A percentile compares a stretch with the other conserved stretches of the same genome.
Conservation (phyloP, 2,797 vertebrate genomes). For the Lacerta bilineata region DNA sequence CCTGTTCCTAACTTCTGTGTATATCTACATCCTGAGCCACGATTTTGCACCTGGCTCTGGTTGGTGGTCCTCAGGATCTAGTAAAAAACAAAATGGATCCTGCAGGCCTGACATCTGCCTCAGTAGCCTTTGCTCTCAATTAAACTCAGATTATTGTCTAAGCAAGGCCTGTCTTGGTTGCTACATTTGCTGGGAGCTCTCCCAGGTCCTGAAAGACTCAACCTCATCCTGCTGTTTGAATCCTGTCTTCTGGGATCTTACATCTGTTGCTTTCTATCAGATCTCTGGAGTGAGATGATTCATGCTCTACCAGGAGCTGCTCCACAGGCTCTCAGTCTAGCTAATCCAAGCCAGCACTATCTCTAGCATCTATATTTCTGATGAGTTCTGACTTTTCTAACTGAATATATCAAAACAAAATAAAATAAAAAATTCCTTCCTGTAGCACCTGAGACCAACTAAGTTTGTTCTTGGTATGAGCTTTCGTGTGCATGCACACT, state of each 20-base stretch:
- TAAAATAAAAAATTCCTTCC: no score
- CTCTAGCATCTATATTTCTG: neutral
- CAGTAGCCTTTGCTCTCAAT: neutral
- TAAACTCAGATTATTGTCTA: neutral
- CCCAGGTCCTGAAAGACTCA: constrained; percentile 4
- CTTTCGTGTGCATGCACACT: no score
- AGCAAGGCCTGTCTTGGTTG: neutral
- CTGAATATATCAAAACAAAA: neutral
- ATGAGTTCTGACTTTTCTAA: neutral
- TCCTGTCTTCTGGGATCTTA: neutral
- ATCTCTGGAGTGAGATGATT: neutral
- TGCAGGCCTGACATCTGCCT: neutral
- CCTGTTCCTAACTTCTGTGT: neutral
- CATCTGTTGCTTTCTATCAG: neutral
- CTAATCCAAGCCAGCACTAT: neutral
- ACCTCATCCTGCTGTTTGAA: neutral
- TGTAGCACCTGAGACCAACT: no score
- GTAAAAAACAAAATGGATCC: neutral
- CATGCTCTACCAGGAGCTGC: neutral
- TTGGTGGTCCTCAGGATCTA: neutral
- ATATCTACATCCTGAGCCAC: neutral
- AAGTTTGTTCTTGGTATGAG: no score
- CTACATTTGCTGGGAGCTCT: constrained; percentile 1
- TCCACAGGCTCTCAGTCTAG: neutral
- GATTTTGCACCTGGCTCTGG: neutral